These are phyloP conservation scores for Perizoma flavofasciatum DNA, from an alignment of 2,888 invertebrate genomes.

Conservation along the genomic window DNA sequence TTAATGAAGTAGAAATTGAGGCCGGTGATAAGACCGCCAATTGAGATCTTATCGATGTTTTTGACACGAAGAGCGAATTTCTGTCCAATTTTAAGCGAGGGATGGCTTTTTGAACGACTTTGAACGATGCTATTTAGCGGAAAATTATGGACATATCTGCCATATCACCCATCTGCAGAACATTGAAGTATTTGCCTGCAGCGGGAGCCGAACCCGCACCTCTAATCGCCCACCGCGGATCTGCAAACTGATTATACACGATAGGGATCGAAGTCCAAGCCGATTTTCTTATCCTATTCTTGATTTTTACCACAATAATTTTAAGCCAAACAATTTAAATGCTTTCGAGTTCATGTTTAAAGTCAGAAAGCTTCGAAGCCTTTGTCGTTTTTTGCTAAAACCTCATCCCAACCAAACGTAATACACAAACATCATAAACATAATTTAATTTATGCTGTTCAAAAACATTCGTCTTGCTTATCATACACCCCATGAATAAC, in stretches of 20 bases:
- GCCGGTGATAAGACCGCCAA: constrained; percentile 50
- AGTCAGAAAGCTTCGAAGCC: no score
- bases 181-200: no score
- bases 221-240: no score
- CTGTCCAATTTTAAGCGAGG: constrained; percentile 19
- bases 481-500: constrained; percentile 23
- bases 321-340: neutral
- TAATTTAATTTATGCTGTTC: neutral
- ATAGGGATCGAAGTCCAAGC: no score
- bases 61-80: constrained; percentile 40
- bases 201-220: no score
- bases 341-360: neutral
- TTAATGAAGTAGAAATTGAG: constrained; percentile 59
- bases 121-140: neutral
- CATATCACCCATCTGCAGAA: no score
- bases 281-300: no score
- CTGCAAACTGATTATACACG: no score
- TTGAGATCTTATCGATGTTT: constrained; percentile 50
- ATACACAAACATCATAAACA: neutral
- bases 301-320: no score
- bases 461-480: constrained; percentile 30
- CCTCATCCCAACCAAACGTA: neutral
- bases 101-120: constrained; percentile 7
- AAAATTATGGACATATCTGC: no score
- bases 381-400: no score